Evolutionary conservation across 2,888 invertebrate species (phyloP), one percentile per base, ranked within the genome.

Genomic region (Allacma fusca): DNA sequence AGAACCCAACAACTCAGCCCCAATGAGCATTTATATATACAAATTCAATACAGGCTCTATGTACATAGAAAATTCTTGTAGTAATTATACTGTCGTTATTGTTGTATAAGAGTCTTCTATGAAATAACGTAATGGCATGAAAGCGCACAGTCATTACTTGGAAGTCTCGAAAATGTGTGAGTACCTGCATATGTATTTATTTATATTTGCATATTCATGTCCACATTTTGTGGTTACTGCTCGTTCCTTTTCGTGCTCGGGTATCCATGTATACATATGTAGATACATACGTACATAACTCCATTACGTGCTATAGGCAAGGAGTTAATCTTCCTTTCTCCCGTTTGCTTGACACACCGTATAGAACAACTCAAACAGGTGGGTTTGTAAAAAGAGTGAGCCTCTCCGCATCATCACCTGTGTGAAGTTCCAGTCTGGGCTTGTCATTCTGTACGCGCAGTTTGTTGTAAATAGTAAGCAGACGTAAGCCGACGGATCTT

Each of bases 311-410:
- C 23, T 44, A 12, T 70, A n/a, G 50, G 21, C 2, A 70, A 44
- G 26, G 28, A 26, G 26, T 50, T 28, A 28, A 28, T 24, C 16
- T 24, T 23, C n/a, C 50, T 50, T 13, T 26, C 19, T 65, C 26
- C 65, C 65, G 23, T 50, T 50, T 16, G 19, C 50, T 50, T 50
- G 50, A 50, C 62, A 65, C 65, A 65, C 64, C n/a, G 23, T 16
- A 64, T 21, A 23, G 24, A 5, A 64, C 23, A 28, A 70, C 40
- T 40, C 69, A 70, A 44, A 70, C 69, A 70, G 69, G 69, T 70
- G 69, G 69, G 21, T 70, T 44, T 24, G 29, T n/a, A 26, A 13
- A 50, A 50, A 50, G 50, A 50, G 50, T 50, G 16, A 50, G 26
- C 28, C 65, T 26, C 26, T 65, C 65, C 65, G 26, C 65, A 65